Conservation (phyloP, 2,888 invertebrate genomes). For the Volucella inanis region DNA sequence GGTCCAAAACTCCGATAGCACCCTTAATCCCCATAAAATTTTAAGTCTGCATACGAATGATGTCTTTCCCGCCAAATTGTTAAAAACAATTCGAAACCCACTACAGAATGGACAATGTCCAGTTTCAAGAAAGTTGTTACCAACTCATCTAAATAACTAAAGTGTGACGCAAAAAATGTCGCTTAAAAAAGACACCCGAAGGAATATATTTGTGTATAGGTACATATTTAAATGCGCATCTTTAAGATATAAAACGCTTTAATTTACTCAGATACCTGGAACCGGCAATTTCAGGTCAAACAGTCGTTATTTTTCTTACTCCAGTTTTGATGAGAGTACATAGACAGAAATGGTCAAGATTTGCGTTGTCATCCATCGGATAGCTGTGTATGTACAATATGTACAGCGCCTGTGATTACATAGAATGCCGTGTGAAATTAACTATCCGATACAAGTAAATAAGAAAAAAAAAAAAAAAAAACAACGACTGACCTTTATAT, state of each 20-base stretch:
- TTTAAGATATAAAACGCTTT: slow-evolving; percentile 11
- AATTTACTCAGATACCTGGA: slow-evolving; percentile 42
- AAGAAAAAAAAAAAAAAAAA: slow-evolving; percentile 17
- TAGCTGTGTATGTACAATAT: neutral
- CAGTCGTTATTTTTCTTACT: slow-evolving; percentile 25
- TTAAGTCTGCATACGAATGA: neutral
- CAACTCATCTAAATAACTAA: neutral
- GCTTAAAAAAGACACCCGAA: slow-evolving; percentile 28
- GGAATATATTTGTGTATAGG: neutral
- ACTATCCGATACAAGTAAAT: slow-evolving; percentile 39
- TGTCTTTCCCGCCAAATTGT: neutral
- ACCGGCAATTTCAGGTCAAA: slow-evolving; percentile 9
- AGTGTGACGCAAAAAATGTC: slow-evolving; percentile 9
- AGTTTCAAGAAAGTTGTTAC: slow-evolving; percentile 3
- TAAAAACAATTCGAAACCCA: too few species aligned
- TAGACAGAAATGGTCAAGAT: slow-evolving; percentile 62
- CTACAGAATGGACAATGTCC: neutral
- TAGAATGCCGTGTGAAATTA: slow-evolving; percentile 54
- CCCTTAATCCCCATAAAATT: neutral
- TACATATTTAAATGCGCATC: neutral
- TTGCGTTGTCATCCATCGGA: slow-evolving; percentile 34
- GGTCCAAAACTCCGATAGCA: too few species aligned
- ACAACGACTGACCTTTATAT: slow-evolving; percentile 44
- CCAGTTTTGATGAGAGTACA: slow-evolving; percentile 39
- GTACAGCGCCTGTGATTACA: neutral